A percentile compares a stretch with the other conserved stretches of the same genome.
phyloP scores from a whole-genome alignment of 2,113 vertebrate species.

The Ranitomeya variabilis region DNA sequence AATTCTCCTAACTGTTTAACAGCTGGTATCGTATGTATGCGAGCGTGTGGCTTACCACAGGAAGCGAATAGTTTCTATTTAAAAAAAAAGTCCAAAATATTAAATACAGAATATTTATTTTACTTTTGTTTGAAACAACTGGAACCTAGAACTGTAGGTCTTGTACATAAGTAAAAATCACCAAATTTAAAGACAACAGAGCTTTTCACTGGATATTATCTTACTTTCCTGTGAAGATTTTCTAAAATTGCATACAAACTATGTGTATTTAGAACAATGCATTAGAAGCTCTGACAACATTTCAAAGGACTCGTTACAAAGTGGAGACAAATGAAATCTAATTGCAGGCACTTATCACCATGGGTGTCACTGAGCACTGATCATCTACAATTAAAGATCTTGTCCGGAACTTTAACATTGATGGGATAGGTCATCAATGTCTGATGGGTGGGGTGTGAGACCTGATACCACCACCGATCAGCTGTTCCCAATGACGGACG shows the following conservation, averaged over 20 bases:
- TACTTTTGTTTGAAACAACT: background rate
- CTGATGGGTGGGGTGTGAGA: too few relatives aligned
- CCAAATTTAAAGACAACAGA: background rate
- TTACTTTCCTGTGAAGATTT: background rate
- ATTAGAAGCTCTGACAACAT: background rate
- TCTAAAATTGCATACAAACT: slow-evolving; percentile 16
- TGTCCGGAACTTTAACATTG: too few relatives aligned
- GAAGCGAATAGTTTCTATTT: background rate
- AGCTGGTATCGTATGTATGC: too few relatives aligned
- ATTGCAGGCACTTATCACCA: slow-evolving; percentile 21
- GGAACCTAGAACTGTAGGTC: background rate
- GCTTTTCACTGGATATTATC: background rate
- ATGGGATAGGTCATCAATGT: too few relatives aligned
- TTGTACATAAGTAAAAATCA: background rate
- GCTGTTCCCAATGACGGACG: too few relatives aligned
- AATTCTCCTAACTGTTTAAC: too few relatives aligned
- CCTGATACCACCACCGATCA: too few relatives aligned
- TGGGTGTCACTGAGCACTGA: background rate
- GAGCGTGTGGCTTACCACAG: background rate
- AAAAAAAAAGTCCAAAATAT: background rate
- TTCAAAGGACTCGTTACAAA: background rate
- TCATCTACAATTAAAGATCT: background rate
- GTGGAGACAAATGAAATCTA: background rate
- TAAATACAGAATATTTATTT: slow-evolving; percentile 16
- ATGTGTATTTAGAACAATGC: slow-evolving; percentile 16